Percentiles rank a stretch among this genome's conserved stretches.
These are phyloP conservation scores for Anthopleura xanthogrammica DNA, from an alignment of 92 coral and sea anemone genomes.

Conservation along the genomic window DNA sequence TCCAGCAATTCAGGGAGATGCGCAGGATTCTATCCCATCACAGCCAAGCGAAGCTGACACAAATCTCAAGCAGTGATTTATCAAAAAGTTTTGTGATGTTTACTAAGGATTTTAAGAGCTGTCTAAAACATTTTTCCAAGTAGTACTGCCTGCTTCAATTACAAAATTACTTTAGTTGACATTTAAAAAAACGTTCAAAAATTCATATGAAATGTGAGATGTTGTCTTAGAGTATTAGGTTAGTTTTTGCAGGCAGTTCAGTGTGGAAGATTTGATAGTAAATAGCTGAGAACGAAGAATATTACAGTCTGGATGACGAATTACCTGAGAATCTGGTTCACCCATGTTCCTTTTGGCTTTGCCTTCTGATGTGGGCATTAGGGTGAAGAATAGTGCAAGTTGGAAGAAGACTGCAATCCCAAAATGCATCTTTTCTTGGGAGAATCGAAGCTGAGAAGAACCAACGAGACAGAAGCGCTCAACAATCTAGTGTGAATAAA, in stretches of 20 bases:
- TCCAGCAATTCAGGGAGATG: background rate
- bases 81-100: too few species aligned
- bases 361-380: background rate
- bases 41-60: too few species aligned
- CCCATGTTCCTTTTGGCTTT: background rate
- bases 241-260: background rate
- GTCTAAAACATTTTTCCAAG: too few species aligned
- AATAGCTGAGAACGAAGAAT: background rate
- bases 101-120: too few species aligned
- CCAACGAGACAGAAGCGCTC: background rate
- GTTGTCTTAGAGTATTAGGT: too few species aligned
- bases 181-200: too few species aligned
- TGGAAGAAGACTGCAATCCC: background rate
- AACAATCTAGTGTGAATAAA: background rate
- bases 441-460: too few species aligned
- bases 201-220: too few species aligned
- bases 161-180: too few species aligned
- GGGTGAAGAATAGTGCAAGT: background rate
- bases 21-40: background rate
- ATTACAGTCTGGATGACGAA: background rate
- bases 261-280: background rate
- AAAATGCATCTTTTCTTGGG: background rate
- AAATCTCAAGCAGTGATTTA: too few species aligned
- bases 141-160: too few species aligned
- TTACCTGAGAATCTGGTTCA: constrained; percentile 10